Evolutionary conservation across 2,113 vertebrate species (phyloP).

Genomic region (Bombycilla garrulus): DNA sequence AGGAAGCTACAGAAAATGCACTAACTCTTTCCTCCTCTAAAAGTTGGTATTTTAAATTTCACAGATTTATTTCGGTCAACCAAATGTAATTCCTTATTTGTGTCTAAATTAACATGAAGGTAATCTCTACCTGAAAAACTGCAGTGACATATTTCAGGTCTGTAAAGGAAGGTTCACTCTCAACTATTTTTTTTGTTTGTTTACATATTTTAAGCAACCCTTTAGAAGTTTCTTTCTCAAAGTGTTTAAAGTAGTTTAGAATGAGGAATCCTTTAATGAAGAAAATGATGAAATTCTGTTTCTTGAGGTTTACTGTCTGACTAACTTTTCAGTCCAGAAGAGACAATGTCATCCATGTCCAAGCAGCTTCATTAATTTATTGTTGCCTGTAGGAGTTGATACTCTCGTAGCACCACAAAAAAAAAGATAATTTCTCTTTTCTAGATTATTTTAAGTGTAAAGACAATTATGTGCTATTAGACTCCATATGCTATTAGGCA

Average conservation of each 20-base stretch:
- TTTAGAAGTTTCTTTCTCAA: neutral
- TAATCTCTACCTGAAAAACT: neutral
- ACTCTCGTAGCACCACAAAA: neutral
- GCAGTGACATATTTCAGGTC: neutral
- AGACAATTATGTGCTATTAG: slow-evolving; percentile 44
- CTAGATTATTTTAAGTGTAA: slow-evolving; percentile 19
- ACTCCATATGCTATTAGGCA: neutral
- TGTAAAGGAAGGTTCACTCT: neutral
- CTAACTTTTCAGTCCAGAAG: neutral
- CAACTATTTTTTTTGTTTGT: no score
- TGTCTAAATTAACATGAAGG: neutral
- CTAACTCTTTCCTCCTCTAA: neutral
- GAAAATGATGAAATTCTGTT: neutral
- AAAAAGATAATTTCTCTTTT: neutral
- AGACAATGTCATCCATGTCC: rapidly evolving
- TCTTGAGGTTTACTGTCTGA: neutral
- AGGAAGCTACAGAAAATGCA: neutral
- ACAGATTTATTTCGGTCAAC: neutral
- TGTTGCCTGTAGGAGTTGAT: neutral
- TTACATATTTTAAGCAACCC: neutral
- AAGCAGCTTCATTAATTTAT: neutral
- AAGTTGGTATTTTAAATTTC: neutral
- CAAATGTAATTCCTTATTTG: neutral
- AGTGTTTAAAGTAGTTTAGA: neutral
- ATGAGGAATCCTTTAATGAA: neutral